Evolutionary conservation across 2,113 vertebrate species (phyloP).

Genomic region (Sakesphorus luctuosus): DNA sequence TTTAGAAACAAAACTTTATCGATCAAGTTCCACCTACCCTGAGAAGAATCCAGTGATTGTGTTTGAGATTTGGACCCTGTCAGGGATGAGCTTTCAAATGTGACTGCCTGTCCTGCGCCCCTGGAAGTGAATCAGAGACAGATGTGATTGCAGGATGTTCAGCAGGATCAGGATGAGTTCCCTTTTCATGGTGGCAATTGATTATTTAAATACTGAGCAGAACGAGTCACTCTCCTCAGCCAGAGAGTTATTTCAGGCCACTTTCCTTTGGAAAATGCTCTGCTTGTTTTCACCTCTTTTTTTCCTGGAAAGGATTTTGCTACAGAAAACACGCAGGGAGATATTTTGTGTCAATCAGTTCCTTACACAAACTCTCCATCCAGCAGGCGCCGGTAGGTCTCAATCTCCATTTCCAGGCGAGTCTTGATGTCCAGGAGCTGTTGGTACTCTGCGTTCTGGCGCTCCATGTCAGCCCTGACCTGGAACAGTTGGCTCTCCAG

Average conservation of each 20-base stretch:
- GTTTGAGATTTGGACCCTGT: slow-evolving; percentile 65
- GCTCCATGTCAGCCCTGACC: slow-evolving; percentile 76
- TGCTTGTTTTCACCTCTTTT: neutral
- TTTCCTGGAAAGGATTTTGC: neutral
- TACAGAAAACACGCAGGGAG: neutral
- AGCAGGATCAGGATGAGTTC: neutral
- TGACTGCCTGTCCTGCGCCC: neutral
- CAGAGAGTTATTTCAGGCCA: neutral
- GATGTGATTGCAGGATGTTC: rapidly evolving
- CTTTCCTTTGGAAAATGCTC: neutral
- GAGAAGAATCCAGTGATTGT: slow-evolving; percentile 71
- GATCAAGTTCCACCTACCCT: slow-evolving; percentile 49
- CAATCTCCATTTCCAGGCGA: slow-evolving; percentile 81
- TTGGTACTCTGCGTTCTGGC: slow-evolving; percentile 75
- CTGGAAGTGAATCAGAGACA: slow-evolving; percentile 53
- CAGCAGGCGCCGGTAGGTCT: slow-evolving; percentile 79
- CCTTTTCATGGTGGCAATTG: neutral
- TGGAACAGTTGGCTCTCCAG: slow-evolving; percentile 78
- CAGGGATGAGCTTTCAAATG: slow-evolving; percentile 57
- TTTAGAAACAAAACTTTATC: neutral
- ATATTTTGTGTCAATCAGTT: neutral
- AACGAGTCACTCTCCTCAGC: neutral
- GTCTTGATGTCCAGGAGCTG: slow-evolving; percentile 80
- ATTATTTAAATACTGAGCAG: neutral
- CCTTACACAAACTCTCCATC: slow-evolving; percentile 77